Evolutionary conservation across 2,888 invertebrate species (phyloP).

Genomic region (Monopis laevigella): DNA sequence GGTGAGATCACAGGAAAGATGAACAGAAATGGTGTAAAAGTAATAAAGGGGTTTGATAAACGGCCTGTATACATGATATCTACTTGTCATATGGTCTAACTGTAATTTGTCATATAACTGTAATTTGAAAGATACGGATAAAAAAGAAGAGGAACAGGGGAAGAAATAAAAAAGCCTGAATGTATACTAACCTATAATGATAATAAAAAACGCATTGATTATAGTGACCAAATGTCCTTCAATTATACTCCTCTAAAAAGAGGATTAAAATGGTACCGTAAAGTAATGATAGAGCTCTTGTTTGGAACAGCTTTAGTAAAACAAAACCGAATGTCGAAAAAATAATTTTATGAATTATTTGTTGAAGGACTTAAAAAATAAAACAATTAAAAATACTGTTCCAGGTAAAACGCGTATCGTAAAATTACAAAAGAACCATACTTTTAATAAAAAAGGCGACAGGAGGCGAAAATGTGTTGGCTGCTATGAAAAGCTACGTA

Average conservation of each 20-base stretch:
- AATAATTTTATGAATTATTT: too few relatives aligned
- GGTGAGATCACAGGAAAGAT: slow-evolving; percentile 14
- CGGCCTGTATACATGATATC: slow-evolving; percentile 22
- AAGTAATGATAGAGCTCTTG: slow-evolving; percentile 23
- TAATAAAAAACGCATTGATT: slow-evolving; percentile 23
- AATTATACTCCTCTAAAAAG: slow-evolving; percentile 19
- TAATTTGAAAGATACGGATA: too few relatives aligned
- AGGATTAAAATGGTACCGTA: slow-evolving; percentile 21
- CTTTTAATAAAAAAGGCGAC: slow-evolving; percentile 17
- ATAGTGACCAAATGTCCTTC: slow-evolving; percentile 23
- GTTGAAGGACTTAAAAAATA: too few relatives aligned
- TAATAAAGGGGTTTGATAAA: slow-evolving; percentile 23
- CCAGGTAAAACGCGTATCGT: too few relatives aligned
- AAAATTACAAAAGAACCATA: slow-evolving; percentile 17
- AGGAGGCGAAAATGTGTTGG: slow-evolving; percentile 16
- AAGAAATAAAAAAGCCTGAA: slow-evolving; percentile 21
- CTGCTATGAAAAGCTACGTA: slow-evolving; percentile 16
- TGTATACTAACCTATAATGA: slow-evolving; percentile 23
- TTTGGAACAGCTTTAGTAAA: slow-evolving; percentile 23
- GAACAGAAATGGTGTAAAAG: slow-evolving; percentile 17
- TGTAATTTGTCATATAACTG: slow-evolving; percentile 20
- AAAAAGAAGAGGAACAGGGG: slow-evolving; percentile 20
- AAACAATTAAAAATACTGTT: too few relatives aligned
- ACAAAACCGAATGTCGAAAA: too few relatives aligned
- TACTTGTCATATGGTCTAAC: slow-evolving; percentile 22